Conservation (phyloP, 2,797 vertebrate species). For the Schizopygopsis malacanthus region DNA sequence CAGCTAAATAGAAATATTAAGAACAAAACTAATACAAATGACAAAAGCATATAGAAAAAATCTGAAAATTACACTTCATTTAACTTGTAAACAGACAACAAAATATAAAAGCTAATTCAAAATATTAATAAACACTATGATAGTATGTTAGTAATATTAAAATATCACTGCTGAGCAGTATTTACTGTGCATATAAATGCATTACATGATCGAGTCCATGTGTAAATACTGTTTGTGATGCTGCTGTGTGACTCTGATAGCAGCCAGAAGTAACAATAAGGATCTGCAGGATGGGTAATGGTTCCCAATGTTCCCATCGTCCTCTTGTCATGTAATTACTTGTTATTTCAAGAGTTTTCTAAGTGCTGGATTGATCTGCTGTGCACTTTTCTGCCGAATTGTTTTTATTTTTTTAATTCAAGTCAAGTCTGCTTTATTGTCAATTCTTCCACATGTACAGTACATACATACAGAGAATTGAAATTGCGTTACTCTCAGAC, state of each 20-base stretch:
- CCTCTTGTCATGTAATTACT: conserved; percentile 10
- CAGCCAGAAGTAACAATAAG: background rate
- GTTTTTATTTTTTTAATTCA: no score
- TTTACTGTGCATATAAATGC: background rate
- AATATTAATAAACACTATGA: no score
- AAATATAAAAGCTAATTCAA: no score
- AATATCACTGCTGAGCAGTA: background rate
- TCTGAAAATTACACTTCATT: no score
- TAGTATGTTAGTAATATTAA: no score
- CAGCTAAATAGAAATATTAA: background rate
- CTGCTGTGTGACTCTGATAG: background rate
- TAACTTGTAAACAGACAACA: no score
- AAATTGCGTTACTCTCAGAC: no score
- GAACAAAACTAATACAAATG: no score
- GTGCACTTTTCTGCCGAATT: conserved; percentile 4
- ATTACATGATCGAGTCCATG: background rate
- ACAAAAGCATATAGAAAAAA: no score
- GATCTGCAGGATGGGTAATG: background rate
- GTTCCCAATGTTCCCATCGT: background rate
- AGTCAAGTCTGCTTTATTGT: no score
- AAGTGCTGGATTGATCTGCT: conserved; percentile 1
- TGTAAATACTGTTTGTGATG: background rate
- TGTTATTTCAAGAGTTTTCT: conserved; percentile 1
- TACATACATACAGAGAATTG: no score
- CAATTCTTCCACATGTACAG: no score